Evolutionary conservation across 2,797 vertebrate species (phyloP), one percentile per base, ranked within the genome.

Genomic region (Hapalemur alaotrensis): DNA sequence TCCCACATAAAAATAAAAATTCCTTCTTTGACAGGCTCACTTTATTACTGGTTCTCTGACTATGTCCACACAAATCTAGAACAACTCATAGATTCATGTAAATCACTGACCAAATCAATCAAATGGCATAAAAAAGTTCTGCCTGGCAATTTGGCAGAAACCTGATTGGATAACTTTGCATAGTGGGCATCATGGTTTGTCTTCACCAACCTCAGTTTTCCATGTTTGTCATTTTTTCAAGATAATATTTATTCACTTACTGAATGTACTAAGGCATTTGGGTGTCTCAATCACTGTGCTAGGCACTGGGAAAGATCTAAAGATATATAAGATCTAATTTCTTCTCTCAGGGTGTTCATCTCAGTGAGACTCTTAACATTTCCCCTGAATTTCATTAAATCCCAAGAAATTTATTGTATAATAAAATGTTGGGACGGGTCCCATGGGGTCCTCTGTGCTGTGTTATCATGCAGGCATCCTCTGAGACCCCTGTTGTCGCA

Each of bases 1-100:
- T 93, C 59, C 57, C 14, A 75, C 32, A 65, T 95, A 95, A 93
- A 95, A 95, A 76, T 91, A 70, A 82, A 86, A 93, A 72, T 59
- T n/a, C n/a, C 72, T 78, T 70, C 32, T 93, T 76, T 43, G 76
- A 81, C 78, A 82, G 13, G 15, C 20, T 90, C 17, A 72, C 32
- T 65, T 76, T 89, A 67, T 79, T 38, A 72, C 23, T 63, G 57
- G 14, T 22, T 73, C 2, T 93, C 41, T 80, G n/a, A 63, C 50
- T 48, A 14, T 52, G 28, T 79, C 86, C 81, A 75, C 12, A 63
- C 70, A 94, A 83, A 90, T 73, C 69, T 72, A 70, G 50, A 84
- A 59, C 38, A 86, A 63, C 9, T 41, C 23, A 48, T 13, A 46
- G 75, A 57, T 83, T 79, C 63, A 41, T 75, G 52, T 5, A 43